Evolutionary conservation across 2,888 invertebrate genomes (phyloP), one percentile per base, ranked within the genome.

Genomic region (Argyresthia goedartella): DNA sequence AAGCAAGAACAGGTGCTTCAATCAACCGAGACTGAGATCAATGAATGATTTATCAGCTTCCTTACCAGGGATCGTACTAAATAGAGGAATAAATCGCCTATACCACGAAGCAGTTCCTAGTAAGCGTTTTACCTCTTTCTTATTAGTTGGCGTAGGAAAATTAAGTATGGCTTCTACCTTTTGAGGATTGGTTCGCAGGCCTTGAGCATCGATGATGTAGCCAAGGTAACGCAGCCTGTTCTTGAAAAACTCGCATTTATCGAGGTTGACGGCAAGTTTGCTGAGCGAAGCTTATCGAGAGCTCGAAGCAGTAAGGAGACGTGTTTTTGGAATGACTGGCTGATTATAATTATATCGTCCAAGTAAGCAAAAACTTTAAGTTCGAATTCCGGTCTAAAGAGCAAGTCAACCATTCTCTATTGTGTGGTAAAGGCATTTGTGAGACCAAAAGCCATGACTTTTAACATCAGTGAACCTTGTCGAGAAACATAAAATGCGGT

Each of bases 391-490:
- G 51, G 36, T 0, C 54, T 56, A 45, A 57, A 59, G 4, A 57
- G 16, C 1, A n/a, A 15, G 53, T 63, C 63, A 0, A 60, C 59
- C 6, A 65, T 44, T 1, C 63, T 16, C 44, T 63, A 63, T 41
- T 62, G 65, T 0, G 63, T 61, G 1, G 63, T 62, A 0, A 62
- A 61, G 0, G 63, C 62, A 15, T 63, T 63, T 13, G 55, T 49
- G 25, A 56, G 51, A 8, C 58, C 55, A 43, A 55, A 55, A n/a
- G 53, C 45, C 9, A 42, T 50, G 1, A 34, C 44, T 34, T 42
- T 46, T 16, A 51, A 53, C 16, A 35, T 10, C 1, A 25, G 48
- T 16, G 44, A 1, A 34, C 53, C 35, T 9, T 50, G 10, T 15
- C 54, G 50, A 39, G 56, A 45, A 42, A 58, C 44, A 42, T 49